Percentiles rank a stretch among this genome's conserved stretches.
Conservation (phyloP, 2,888 invertebrate genomes). For the Psylliodes chrysocephalus region DNA sequence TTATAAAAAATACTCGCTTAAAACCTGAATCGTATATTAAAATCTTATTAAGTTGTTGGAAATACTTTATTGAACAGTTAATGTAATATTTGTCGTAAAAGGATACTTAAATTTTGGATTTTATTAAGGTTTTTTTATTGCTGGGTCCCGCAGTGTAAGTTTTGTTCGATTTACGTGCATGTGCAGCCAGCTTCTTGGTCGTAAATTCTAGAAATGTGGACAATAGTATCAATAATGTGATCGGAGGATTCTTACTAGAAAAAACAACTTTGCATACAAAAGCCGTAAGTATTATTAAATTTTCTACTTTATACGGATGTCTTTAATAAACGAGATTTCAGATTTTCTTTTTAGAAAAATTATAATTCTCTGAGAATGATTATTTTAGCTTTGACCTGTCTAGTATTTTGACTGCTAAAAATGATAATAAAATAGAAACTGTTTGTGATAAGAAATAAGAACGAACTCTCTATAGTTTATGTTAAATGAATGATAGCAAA, state of each 20-base stretch:
- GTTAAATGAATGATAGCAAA: too few relatives aligned
- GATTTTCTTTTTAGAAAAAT: neutral
- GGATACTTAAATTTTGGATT: constrained; percentile 37
- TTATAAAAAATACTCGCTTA: too few relatives aligned
- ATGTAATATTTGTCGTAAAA: constrained; percentile 38
- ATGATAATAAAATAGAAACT: too few relatives aligned
- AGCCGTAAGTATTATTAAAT: constrained; percentile 12
- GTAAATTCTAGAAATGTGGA: constrained; percentile 31
- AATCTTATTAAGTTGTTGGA: constrained; percentile 39
- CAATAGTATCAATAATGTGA: constrained; percentile 32
- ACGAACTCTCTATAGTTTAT: too few relatives aligned
- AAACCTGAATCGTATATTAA: neutral
- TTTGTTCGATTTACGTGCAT: constrained; percentile 28
- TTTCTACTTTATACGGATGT: constrained; percentile 21
- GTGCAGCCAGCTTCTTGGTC: constrained; percentile 12
- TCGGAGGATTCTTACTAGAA: constrained; percentile 20
- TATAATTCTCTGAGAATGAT: too few relatives aligned
- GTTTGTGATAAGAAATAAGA: too few relatives aligned
- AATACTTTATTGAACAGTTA: constrained; percentile 35
- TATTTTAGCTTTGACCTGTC: too few relatives aligned
- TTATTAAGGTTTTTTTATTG: constrained; percentile 22
- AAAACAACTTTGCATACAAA: constrained; percentile 17
- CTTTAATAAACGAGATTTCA: neutral
- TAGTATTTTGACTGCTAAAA: too few relatives aligned
- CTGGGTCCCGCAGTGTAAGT: constrained; percentile 19